These are phyloP conservation scores for Perognathus longimembris DNA, from an alignment of 2,113 vertebrate genomes.

Conservation along the genomic window DNA sequence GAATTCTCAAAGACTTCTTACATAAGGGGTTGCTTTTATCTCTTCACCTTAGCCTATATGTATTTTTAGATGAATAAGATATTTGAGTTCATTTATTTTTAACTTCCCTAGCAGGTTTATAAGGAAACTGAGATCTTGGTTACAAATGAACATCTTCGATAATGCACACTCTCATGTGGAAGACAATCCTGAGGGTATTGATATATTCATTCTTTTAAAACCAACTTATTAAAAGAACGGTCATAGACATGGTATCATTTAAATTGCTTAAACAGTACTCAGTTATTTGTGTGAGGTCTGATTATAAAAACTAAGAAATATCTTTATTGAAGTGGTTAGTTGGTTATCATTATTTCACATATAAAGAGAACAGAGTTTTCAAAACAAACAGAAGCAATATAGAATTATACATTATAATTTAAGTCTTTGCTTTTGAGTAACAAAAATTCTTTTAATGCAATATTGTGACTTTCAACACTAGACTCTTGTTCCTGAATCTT, in stretches of 20 bases:
- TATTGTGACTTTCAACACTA: slow-evolving; percentile 20
- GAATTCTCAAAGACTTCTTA: slow-evolving; percentile 42
- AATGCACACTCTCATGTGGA: neutral
- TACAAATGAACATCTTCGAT: neutral
- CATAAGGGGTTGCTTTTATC: slow-evolving; percentile 12
- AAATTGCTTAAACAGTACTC: neutral
- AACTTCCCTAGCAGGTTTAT: neutral
- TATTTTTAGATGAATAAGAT: slow-evolving; percentile 39
- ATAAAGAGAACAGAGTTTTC: neutral
- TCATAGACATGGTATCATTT: neutral
- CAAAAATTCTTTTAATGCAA: neutral
- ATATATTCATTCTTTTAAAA: slow-evolving; percentile 16
- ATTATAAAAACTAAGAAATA: neutral
- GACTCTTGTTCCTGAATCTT: slow-evolving; percentile 35
- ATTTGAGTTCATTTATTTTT: slow-evolving; percentile 46
- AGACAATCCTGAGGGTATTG: slow-evolving; percentile 36
- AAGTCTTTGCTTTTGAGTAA: slow-evolving; percentile 36
- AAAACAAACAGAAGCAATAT: neutral
- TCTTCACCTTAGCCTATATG: slow-evolving; percentile 13
- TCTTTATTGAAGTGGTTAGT: neutral
- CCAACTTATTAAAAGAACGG: slow-evolving; percentile 8
- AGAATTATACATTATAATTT: slow-evolving; percentile 24
- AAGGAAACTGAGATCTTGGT: neutral
- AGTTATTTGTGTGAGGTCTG: neutral
- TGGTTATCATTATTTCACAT: neutral